Conservation (phyloP, 35 echinoderm and acorn worm species). For the Apostichopus californicus region DNA sequence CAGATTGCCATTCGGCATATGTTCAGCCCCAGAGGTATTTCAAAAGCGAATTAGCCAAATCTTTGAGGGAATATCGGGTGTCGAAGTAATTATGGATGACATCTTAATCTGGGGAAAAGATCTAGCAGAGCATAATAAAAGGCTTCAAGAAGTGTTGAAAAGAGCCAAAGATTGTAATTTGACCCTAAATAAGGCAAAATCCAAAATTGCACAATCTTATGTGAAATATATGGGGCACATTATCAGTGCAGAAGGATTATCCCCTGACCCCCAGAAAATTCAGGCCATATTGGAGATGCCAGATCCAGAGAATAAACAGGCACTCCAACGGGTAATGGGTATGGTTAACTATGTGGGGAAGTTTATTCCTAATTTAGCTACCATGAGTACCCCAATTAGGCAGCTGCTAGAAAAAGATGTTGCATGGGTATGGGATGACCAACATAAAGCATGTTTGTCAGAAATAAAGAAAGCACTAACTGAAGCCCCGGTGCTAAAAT, state of each 20-base stretch:
- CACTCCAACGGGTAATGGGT: constrained; percentile 55
- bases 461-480: constrained; percentile 6
- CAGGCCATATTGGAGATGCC: constrained; percentile 57
- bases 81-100: constrained; percentile 60
- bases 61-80: constrained; percentile 40
- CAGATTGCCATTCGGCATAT: constrained; percentile 49
- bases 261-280: constrained; percentile 66
- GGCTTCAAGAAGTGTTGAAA: neutral
- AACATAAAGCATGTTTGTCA: neutral
- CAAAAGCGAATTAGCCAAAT: constrained; percentile 30
- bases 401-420: constrained; percentile 34
- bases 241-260: neutral
- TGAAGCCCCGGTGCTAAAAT: neutral
- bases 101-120: constrained; percentile 57
- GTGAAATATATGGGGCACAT: constrained; percentile 57
- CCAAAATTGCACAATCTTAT: constrained; percentile 1
- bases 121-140: neutral
- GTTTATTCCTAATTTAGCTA: constrained; percentile 31
- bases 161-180: neutral
- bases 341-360: constrained; percentile 57
- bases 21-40: constrained; percentile 39
- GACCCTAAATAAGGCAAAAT: constrained; percentile 46
- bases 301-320: constrained; percentile 37
- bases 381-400: neutral
- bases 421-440: constrained; percentile 24